Evolutionary conservation across 2,888 invertebrate genomes (phyloP).

Genomic region (Laspeyria flexula): DNA sequence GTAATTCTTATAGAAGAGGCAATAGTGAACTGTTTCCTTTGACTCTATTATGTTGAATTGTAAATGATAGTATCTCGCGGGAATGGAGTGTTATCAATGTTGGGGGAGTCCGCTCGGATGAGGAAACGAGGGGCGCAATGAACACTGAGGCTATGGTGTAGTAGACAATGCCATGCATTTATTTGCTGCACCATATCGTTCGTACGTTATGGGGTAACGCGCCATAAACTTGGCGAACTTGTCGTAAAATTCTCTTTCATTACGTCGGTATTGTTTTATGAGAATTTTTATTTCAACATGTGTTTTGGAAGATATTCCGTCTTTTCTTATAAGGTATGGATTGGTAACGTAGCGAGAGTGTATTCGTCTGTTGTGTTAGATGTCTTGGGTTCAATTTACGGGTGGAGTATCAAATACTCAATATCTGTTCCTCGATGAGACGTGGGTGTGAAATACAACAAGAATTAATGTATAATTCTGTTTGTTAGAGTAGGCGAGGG

Average conservation of each 20-base stretch:
- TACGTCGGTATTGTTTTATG: constrained; percentile 7
- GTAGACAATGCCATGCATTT: constrained; percentile 36
- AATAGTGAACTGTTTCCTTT: constrained; percentile 34
- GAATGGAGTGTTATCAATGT: constrained; percentile 48
- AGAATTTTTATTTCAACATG: constrained; percentile 4
- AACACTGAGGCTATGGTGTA: constrained; percentile 30
- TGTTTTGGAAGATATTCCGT: background rate
- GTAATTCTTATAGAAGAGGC: constrained; percentile 8
- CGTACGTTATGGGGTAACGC: constrained; percentile 20
- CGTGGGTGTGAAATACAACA: too few species aligned
- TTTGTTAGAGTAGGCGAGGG: too few species aligned
- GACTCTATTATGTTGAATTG: constrained; percentile 31
- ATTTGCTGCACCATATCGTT: constrained; percentile 33
- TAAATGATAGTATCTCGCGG: constrained; percentile 41
- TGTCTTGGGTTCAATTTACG: too few species aligned
- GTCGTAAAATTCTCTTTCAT: constrained; percentile 2
- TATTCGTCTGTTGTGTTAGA: too few species aligned
- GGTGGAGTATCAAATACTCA: too few species aligned
- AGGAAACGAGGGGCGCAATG: constrained; percentile 34
- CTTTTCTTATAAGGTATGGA: background rate
- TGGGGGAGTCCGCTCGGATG: constrained; percentile 49
- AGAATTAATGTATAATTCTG: too few species aligned
- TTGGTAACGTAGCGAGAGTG: too few species aligned
- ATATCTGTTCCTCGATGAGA: too few species aligned
- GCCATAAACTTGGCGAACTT: constrained; percentile 12